Evolutionary conservation across 2,888 invertebrate species (phyloP).

Genomic region (Elegia similella): DNA sequence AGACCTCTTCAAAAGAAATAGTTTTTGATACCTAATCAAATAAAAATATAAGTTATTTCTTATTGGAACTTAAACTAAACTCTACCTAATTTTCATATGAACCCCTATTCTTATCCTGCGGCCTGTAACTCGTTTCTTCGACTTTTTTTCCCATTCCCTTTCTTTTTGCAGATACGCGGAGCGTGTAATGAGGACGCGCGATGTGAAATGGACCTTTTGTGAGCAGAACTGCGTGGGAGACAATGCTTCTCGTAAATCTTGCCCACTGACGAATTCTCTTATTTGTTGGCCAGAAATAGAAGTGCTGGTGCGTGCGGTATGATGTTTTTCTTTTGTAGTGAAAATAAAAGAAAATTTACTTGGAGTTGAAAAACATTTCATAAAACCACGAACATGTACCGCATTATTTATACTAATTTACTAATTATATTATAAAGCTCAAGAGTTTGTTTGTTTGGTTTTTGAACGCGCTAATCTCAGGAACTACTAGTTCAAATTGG

Average conservation of each 20-base stretch:
- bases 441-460: too few relatives aligned
- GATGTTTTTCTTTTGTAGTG: too few relatives aligned
- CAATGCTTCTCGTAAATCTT: slow-evolving; percentile 29
- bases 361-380: background rate
- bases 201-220: slow-evolving; percentile 36
- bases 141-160: slow-evolving; percentile 23
- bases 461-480: too few relatives aligned
- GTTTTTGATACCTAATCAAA: too few relatives aligned
- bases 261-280: slow-evolving; percentile 18
- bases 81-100: background rate
- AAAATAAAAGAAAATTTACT: too few relatives aligned
- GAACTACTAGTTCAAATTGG: too few relatives aligned
- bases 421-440: too few relatives aligned
- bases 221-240: slow-evolving; percentile 29
- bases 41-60: too few relatives aligned
- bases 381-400: too few relatives aligned
- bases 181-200: slow-evolving; percentile 38
- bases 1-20: too few relatives aligned
- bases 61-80: background rate
- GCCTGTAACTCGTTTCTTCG: slow-evolving; percentile 14
- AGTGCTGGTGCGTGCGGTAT: background rate
- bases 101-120: background rate
- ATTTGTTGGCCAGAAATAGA: slow-evolving; percentile 13
- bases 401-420: too few relatives aligned
- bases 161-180: slow-evolving; percentile 27